Evolutionary conservation across 1,140 invertebrate genomes (phyloP).

Genomic region (Proales similis): DNA sequence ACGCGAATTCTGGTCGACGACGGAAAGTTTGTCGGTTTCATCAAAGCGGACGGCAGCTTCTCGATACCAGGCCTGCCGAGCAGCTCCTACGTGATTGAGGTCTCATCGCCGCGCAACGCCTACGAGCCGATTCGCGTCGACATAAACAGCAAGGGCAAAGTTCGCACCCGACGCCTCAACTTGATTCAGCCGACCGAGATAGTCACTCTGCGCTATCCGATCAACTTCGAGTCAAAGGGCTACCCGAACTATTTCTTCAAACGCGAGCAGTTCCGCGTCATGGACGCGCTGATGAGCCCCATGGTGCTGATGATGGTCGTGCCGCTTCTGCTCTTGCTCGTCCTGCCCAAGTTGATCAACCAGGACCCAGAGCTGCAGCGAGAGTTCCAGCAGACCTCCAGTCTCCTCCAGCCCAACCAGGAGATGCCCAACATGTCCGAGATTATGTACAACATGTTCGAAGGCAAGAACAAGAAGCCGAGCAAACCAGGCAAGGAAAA

Average conservation of each 20-base stretch:
- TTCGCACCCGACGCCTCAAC: conserved; percentile 81
- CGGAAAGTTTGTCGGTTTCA: conserved; percentile 18
- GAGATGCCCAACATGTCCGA: conserved; percentile 19
- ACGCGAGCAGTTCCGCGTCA: conserved; percentile 80
- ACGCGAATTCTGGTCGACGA: conserved; percentile 36
- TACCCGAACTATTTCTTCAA: conserved; percentile 79
- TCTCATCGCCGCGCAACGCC: conserved; percentile 73
- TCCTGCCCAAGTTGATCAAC: conserved; percentile 18
- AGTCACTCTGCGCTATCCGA: conserved; percentile 65
- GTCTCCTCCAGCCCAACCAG: conserved; percentile 25
- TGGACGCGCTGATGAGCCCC: conserved; percentile 83
- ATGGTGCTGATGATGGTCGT: conserved; percentile 60
- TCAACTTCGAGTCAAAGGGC: conserved; percentile 70
- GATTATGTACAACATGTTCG: conserved; percentile 23
- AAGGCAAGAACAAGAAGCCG: conserved; percentile 28
- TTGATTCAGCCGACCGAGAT: conserved; percentile 74
- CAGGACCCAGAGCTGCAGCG: conserved; percentile 37
- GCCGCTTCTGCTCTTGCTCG: conserved; percentile 21
- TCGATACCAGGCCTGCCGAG: conserved; percentile 59
- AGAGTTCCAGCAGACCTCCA: conserved; percentile 22
- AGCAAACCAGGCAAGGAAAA: conserved; percentile 3
- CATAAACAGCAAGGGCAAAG: conserved; percentile 89
- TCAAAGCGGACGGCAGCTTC: conserved; percentile 25
- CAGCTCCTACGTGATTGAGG: conserved; percentile 83
- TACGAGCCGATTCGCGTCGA: conserved; percentile 87